Evolutionary conservation across 2,888 invertebrate genomes (phyloP).

Genomic region (Drosophila demipolita): DNA sequence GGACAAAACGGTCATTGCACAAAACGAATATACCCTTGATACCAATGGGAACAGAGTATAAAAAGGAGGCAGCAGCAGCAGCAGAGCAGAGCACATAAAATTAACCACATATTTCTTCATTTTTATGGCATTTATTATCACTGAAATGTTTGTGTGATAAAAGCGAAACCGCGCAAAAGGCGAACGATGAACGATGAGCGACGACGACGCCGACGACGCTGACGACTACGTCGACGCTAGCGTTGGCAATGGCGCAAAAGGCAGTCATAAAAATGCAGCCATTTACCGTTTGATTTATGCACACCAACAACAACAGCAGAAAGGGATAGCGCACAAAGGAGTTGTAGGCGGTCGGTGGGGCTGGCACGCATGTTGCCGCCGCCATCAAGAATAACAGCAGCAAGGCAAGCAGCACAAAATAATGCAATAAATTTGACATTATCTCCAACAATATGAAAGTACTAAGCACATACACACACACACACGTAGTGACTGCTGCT

Average conservation of each 20-base stretch:
- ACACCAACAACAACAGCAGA: constrained; percentile 56
- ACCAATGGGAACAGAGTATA: constrained; percentile 24
- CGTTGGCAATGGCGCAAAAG: constrained; percentile 61
- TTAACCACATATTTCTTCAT: constrained; percentile 84
- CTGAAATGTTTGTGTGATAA: constrained; percentile 82
- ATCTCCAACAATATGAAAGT: constrained; percentile 73
- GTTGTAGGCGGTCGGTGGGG: constrained; percentile 15
- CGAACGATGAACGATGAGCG: constrained; percentile 41
- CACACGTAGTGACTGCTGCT: neutral
- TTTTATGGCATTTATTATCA: constrained; percentile 83
- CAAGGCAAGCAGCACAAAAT: constrained; percentile 66
- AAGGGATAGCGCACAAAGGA: constrained; percentile 10
- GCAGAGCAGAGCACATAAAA: constrained; percentile 77
- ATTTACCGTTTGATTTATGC: constrained; percentile 82
- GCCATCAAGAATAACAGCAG: constrained; percentile 39
- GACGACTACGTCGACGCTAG: constrained; percentile 1
- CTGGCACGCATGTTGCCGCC: constrained; percentile 48
- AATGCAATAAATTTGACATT: constrained; percentile 82
- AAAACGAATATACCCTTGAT: neutral
- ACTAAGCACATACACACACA: neutral
- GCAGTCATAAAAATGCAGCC: constrained; percentile 82
- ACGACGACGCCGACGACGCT: constrained; percentile 18
- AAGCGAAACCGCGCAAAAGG: constrained; percentile 71
- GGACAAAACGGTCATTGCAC: neutral
- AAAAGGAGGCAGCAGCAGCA: constrained; percentile 64